A percentile compares a stretch with the other conserved stretches of the same genome.
These are phyloP conservation scores for Squalus acanthias DNA, from an alignment of 2,797 vertebrate genomes.

Conservation along the genomic window DNA sequence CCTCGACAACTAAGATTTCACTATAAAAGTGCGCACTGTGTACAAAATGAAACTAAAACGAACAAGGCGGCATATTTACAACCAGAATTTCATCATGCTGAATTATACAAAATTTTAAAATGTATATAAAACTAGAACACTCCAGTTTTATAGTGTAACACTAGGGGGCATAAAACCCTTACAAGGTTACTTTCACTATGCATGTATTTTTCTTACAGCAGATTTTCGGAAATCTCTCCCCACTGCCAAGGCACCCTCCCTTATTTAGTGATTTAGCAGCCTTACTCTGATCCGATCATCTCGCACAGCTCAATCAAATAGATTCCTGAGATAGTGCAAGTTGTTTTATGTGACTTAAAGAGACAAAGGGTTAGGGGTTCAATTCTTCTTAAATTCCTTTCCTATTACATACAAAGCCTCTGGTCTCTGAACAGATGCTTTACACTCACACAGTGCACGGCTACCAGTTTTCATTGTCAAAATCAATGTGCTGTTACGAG, in stretches of 20 bases:
- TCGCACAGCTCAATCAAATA: not conserved
- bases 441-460: not conserved
- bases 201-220: not conserved
- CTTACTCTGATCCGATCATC: not conserved
- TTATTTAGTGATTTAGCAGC: conserved; percentile 12
- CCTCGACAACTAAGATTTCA: not conserved
- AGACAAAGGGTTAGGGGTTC: accelerated
- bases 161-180: conserved; percentile 13
- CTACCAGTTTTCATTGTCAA: not conserved
- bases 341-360: not conserved
- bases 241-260: not conserved
- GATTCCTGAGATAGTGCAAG: conserved; percentile 34
- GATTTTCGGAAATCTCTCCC: not conserved
- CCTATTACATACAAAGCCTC: not conserved
- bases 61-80: not conserved
- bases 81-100: not conserved
- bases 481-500: not conserved
- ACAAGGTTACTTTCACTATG: not conserved
- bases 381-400: conserved; percentile 16
- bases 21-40: not conserved
- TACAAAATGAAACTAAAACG: not conserved
- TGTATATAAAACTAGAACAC: not conserved
- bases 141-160: conserved; percentile 1
- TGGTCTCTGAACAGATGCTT: not conserved
- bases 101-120: not conserved